Base-by-base conservation (phyloP, 2,113 vertebrate genomes). In the Merops nubicus region DNA sequence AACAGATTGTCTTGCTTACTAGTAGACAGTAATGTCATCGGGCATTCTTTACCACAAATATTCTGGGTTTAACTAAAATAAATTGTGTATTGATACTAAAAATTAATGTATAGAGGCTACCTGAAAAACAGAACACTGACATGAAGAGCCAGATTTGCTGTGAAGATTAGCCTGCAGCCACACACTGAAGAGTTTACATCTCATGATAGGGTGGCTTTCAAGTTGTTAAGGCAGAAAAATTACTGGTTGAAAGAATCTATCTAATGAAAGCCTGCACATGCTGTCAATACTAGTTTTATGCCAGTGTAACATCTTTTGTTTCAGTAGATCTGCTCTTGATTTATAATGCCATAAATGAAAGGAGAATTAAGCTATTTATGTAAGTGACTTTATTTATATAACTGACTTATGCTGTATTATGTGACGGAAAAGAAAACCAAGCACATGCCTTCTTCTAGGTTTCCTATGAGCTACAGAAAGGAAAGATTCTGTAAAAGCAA, bases 301-400 rank as follows among this genome's bases (percentile, higher is more conserved):
- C 83, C 83, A 84, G 91, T 31, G 40, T 67, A 89, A 64, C 73
- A 60, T 91, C 87, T 87, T 94, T 82, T 96, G 94, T 94, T 87
- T 89, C 84, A 64, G 89, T 68, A 87, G 81, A 87, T 74, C 94
- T 96, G 93, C 73, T 92, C 89, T 68, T 95, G 84, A 91, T 87
- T 96, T 94, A 85, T 94, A 89, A 95, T 88, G 86, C 91, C 84
- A 79, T 94, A 95, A 87, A 92, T 75, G 86, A 96, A 95, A 94
- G 83, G 57, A 92, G 93, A 94, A 95, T 92, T 97, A 97, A 96
- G 94, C 93, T 96, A 95, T 97, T 97, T 96, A 95, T 95, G 85
- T 96, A 97, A 97, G 92, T 90, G 89, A 93, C 91, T 96, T 95
- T 85, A 92, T 96, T 96, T 97, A 96, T 93, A 34, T 97, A 97